Base-by-base conservation (phyloP, 2,888 invertebrate genomes). In the Drosophila glabriapex region DNA sequence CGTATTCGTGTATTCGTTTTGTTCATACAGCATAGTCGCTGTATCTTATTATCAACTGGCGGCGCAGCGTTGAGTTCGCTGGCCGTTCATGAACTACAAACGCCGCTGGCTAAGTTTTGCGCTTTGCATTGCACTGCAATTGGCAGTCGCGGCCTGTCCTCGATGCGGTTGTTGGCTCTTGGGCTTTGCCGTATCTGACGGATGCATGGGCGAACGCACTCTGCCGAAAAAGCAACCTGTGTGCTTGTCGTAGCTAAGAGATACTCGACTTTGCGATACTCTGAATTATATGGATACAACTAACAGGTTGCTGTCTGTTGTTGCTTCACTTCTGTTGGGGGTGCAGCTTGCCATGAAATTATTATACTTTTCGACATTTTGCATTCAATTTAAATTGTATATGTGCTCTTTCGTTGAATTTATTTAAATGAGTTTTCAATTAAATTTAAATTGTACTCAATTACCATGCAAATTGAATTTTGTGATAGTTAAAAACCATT, bases 1-100 rank as follows among this genome's bases (percentile, higher is more conserved):
- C 43, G 55, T 49, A 14, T 41, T 52, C 41, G 43, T 55, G 16
- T 33, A 19, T 46, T 46, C 25, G 33, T n/a, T 56, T 56, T 39
- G 56, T 29, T 39, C 54, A 37, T 55, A 37, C 22, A 43, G 22
- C 33, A 22, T 67, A 52, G 66, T 83, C 59, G 70, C 64, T 75
- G 83, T 81, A 79, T 83, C 76, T 79, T 84, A 84, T 83, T 84
- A 84, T 84, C 84, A 83, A 74, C 73, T 80, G 53, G 76, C 75
- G 67, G 43, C 60, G 63, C 55, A 76, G 59, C 66, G 71, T 6
- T 65, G 83, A 80, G 85, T 85, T 85, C 85, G 85, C 82, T 85
- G 88, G 73, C 85, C 85, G 85, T 85, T 85, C 85, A 85, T 85
- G 85, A 85, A 85, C 85, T 85, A 87, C 85, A 85, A 85, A 87